Evolutionary conservation across 2,797 vertebrate species (phyloP).

Genomic region (Falco berigora): DNA sequence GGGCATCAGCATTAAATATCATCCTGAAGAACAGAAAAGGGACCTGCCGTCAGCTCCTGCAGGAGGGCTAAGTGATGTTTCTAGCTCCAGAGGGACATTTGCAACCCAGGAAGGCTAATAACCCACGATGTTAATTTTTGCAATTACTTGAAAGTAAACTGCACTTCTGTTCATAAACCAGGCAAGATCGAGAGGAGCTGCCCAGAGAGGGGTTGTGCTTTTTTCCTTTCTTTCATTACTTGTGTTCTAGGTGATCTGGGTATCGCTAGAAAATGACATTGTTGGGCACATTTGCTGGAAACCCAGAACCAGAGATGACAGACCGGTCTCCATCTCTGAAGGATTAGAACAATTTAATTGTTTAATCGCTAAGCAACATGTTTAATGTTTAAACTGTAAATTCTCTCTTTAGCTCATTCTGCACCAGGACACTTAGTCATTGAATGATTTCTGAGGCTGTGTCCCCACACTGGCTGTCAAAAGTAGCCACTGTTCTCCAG

Average conservation of each 20-base stretch:
- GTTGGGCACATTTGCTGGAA: neutral
- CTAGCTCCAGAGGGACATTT: neutral
- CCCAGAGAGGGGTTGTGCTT: neutral
- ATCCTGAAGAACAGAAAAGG: neutral
- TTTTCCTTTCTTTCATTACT: neutral
- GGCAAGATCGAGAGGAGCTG: neutral
- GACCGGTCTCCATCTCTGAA: neutral
- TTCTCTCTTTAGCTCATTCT: slow-evolving; percentile 30
- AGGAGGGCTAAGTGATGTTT: neutral
- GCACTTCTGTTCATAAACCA: neutral
- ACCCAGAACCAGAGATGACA: neutral
- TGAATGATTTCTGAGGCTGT: slow-evolving; percentile 24
- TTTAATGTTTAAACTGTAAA: slow-evolving; percentile 63
- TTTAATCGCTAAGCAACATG: slow-evolving; percentile 59
- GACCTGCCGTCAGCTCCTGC: neutral
- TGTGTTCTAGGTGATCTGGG: neutral
- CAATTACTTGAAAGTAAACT: neutral
- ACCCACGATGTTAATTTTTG: neutral
- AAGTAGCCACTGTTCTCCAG: slow-evolving; percentile 17
- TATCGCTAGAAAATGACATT: neutral
- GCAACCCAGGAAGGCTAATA: neutral
- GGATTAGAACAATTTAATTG: slow-evolving; percentile 8
- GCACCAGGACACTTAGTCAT: neutral
- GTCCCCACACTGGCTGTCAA: neutral
- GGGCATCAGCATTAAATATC: neutral